These are phyloP conservation scores for Dryas iulia DNA, from an alignment of 1,140 invertebrate genomes.

Conservation along the genomic window DNA sequence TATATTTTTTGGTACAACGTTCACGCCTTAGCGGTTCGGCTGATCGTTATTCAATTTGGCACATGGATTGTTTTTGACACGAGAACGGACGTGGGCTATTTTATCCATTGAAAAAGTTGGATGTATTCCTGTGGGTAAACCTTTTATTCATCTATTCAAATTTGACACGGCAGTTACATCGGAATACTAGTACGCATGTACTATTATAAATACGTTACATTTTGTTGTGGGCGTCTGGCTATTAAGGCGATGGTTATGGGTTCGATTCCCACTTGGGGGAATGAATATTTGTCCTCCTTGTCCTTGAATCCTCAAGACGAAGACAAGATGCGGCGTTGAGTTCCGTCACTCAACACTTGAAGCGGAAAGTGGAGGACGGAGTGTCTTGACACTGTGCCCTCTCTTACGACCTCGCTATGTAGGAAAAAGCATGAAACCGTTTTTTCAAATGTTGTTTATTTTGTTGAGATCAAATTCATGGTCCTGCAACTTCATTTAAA, in stretches of 20 bases:
- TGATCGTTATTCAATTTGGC: conserved; percentile 1
- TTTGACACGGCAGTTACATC: not conserved
- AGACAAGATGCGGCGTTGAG: no score
- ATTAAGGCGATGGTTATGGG: no score
- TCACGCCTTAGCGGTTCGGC: not conserved
- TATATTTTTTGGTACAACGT: not conserved
- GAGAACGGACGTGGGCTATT: not conserved
- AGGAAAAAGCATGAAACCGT: no score
- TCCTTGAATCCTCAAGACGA: no score
- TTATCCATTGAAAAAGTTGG: not conserved
- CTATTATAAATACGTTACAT: not conserved
- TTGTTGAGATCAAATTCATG: not conserved
- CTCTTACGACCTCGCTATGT: no score
- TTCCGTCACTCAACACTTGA: no score
- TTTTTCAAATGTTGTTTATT: no score
- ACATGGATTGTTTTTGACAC: not conserved
- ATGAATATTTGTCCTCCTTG: no score
- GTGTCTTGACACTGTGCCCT: no score
- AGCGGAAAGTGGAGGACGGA: no score
- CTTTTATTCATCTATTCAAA: not conserved
- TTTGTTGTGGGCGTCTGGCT: no score
- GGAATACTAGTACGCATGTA: not conserved
- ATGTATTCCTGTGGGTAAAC: not conserved
- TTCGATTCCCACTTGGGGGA: no score
- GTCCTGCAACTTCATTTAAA: not conserved